Conservation (phyloP, 37 sponge, comb jelly and placozoan genomes). For the Cliona cf. orientalis region DNA sequence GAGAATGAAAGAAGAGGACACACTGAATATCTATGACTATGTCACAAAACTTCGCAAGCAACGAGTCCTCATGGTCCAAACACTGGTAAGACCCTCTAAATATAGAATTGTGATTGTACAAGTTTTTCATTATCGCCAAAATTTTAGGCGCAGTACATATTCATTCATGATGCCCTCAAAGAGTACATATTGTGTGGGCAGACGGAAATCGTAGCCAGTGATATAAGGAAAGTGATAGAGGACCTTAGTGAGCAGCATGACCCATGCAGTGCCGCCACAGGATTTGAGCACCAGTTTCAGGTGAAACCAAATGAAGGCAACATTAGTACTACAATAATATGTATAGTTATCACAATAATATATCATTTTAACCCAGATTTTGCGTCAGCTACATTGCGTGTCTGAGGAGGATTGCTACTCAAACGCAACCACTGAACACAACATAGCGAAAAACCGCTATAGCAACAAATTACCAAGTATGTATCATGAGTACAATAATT, state of each 20-base stretch:
- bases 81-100: slow-evolving; percentile 31
- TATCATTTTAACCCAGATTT: too few species aligned
- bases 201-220: slow-evolving; percentile 57
- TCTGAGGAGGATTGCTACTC: background rate
- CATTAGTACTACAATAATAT: too few species aligned
- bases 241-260: slow-evolving; percentile 12
- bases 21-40: slow-evolving; percentile 42
- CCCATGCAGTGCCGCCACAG: slow-evolving; percentile 12
- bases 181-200: slow-evolving; percentile 83
- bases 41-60: slow-evolving; percentile 46
- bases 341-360: too few species aligned
- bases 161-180: slow-evolving; percentile 86
- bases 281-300: slow-evolving; percentile 71
- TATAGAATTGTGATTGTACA: background rate
- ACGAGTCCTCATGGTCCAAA: slow-evolving; percentile 68
- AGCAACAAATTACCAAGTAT: slow-evolving; percentile 53
- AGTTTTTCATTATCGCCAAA: background rate
- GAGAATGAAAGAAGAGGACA: slow-evolving; percentile 34
- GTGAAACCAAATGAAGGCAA: slow-evolving; percentile 20
- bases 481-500: background rate
- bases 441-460: slow-evolving; percentile 66
- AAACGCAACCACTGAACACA: slow-evolving; percentile 7
- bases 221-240: slow-evolving; percentile 55
- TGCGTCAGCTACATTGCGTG: slow-evolving; percentile 16
- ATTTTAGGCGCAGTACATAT: slow-evolving; percentile 81